A percentile compares a stretch with the other conserved stretches of the same genome.
phyloP scores from a whole-genome alignment of 1,140 invertebrate species.

The Lepidurus apus region DNA sequence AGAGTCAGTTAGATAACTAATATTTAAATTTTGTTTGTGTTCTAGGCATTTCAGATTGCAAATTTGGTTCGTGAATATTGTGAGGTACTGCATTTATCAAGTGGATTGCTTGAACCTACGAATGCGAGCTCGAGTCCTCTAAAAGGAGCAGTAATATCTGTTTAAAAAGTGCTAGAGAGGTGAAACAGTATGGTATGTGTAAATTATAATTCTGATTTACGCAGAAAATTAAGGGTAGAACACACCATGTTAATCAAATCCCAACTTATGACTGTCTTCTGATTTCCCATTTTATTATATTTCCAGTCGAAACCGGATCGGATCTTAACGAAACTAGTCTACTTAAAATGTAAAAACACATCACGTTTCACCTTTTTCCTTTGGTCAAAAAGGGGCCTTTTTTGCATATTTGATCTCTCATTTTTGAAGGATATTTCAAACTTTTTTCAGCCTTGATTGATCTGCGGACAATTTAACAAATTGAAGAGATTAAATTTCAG shows the following conservation, averaged over 20 bases:
- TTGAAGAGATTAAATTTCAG: neutral
- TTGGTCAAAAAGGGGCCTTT: neutral
- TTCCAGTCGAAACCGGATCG: neutral
- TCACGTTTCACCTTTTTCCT: neutral
- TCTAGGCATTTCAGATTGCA: conserved; percentile 85
- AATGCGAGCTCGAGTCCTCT: neutral
- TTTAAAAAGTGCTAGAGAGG: neutral
- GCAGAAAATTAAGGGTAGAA: neutral
- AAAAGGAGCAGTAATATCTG: conserved; percentile 10
- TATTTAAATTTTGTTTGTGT: conserved; percentile 37
- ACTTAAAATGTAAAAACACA: neutral
- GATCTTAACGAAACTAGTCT: conserved; percentile 22
- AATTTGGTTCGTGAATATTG: conserved; percentile 88
- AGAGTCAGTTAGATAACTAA: neutral
- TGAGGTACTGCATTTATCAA: conserved; percentile 58
- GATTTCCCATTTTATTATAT: neutral
- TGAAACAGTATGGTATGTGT: neutral
- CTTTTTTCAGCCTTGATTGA: neutral
- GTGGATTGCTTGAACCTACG: conserved; percentile 25
- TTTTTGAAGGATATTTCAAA: neutral
- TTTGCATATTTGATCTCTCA: neutral
- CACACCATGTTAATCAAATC: neutral
- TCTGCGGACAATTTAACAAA: neutral
- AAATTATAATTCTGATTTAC: neutral
- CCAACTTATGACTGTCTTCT: neutral